These are phyloP conservation scores for Piscicola geometra DNA, from an alignment of 2,888 invertebrate genomes.

Conservation along the genomic window DNA sequence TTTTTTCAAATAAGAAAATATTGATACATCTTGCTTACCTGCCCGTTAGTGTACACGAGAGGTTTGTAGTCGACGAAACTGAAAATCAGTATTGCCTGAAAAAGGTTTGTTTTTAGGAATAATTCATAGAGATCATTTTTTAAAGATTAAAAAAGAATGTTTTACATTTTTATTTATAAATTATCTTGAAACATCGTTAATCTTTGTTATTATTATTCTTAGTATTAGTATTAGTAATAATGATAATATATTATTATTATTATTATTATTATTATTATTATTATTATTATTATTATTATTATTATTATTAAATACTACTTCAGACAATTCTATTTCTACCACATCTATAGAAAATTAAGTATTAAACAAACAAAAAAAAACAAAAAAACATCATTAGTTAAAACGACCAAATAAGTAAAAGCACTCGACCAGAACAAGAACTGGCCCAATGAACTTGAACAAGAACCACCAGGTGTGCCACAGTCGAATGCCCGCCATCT, in stretches of 20 bases:
- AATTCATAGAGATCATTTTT: not conserved
- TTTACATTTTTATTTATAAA: too few relatives aligned
- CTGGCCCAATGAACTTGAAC: slow-evolving; percentile 66
- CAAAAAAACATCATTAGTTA: not conserved
- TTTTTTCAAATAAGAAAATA: too few relatives aligned
- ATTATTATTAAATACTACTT: not conserved
- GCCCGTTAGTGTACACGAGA: not conserved
- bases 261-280: not conserved
- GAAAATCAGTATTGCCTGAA: not conserved
- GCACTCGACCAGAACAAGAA: not conserved
- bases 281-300: not conserved
- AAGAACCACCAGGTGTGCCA: slow-evolving; percentile 65
- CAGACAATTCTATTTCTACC: not conserved
- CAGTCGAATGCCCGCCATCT: slow-evolving; percentile 42
- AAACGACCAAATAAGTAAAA: not conserved
- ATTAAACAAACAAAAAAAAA: not conserved
- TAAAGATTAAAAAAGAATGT: not conserved
- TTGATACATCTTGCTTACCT: too few relatives aligned
- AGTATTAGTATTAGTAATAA: not conserved
- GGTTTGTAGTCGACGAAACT: not conserved
- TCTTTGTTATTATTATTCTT: too few relatives aligned
- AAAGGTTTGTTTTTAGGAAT: not conserved
- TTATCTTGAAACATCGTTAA: too few relatives aligned
- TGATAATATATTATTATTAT: not conserved
- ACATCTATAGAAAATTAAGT: too few relatives aligned